phyloP scores from a whole-genome alignment of 2,888 invertebrate species.

The Agonopterix alstromeriana region DNA sequence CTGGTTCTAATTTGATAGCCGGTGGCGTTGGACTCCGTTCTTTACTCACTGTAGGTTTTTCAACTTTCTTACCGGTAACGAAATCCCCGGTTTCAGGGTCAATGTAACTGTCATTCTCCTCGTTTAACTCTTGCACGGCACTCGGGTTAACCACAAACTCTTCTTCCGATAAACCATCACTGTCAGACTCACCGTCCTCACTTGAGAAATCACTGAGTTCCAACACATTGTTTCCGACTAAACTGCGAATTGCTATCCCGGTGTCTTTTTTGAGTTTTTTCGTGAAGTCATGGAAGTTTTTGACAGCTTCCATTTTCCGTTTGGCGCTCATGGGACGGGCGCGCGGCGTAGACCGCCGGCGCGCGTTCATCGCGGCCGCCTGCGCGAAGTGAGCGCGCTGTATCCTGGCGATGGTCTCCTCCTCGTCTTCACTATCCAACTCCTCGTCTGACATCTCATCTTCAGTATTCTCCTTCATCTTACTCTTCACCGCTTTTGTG shows the following conservation, averaged over 20 bases:
- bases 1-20: constrained; percentile 10
- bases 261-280: constrained; percentile 73
- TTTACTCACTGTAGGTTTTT: constrained; percentile 18
- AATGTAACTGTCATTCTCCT: constrained; percentile 68
- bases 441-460: constrained; percentile 55
- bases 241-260: constrained; percentile 65
- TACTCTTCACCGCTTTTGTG: constrained; percentile 42
- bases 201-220: constrained; percentile 69
- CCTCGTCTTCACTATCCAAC: constrained; percentile 65
- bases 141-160: constrained; percentile 68
- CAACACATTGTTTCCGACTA: constrained; percentile 67
- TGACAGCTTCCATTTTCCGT: constrained; percentile 70
- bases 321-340: constrained; percentile 66
- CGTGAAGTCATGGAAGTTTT: constrained; percentile 68
- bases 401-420: constrained; percentile 67
- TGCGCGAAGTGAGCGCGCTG: constrained; percentile 68
- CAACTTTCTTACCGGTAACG: constrained; percentile 38
- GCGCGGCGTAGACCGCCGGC: constrained; percentile 49
- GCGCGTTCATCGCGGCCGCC: constrained; percentile 60
- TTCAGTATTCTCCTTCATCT: constrained; percentile 39
- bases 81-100: constrained; percentile 72
- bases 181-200: constrained; percentile 60
- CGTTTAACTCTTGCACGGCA: constrained; percentile 63
- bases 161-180: constrained; percentile 70
- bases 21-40: constrained; percentile 12